Percentiles rank a stretch among this genome's conserved stretches.
Evolutionary conservation across 2,797 vertebrate genomes (phyloP).

Genomic region (Eospalax fontanierii): DNA sequence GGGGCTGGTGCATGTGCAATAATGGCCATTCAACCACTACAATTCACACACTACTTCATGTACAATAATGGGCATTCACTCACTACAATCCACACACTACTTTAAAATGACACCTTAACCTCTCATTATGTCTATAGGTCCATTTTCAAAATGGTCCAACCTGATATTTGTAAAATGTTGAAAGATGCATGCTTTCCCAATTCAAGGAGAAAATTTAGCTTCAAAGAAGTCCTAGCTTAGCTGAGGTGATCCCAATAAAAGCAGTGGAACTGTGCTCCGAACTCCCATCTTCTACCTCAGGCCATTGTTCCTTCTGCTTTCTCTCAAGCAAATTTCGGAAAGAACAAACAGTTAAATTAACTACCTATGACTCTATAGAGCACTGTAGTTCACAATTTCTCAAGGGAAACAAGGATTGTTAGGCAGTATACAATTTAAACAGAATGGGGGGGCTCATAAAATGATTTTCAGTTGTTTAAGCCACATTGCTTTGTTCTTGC

Average conservation of each 20-base stretch:
- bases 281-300: neutral
- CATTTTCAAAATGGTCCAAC: neutral
- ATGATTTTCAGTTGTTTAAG: conserved; percentile 44
- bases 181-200: neutral
- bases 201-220: neutral
- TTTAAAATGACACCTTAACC: neutral
- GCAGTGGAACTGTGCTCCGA: neutral
- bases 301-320: neutral
- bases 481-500: conserved; percentile 57
- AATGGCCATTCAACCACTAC: neutral
- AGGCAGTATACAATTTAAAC: neutral
- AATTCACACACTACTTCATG: neutral
- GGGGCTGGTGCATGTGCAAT: too few relatives aligned
- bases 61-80: neutral
- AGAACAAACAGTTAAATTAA: neutral
- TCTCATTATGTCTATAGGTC: neutral
- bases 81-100: neutral
- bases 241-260: neutral
- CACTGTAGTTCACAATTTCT: neutral
- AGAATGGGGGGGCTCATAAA: neutral
- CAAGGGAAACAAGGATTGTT: neutral
- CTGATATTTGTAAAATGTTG: neutral
- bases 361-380: neutral
- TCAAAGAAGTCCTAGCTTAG: neutral
- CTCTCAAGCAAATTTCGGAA: neutral